Evolutionary conservation across 37 sponge, comb jelly and placozoan species (phyloP).

Genomic region (Spongilla lacustris): DNA sequence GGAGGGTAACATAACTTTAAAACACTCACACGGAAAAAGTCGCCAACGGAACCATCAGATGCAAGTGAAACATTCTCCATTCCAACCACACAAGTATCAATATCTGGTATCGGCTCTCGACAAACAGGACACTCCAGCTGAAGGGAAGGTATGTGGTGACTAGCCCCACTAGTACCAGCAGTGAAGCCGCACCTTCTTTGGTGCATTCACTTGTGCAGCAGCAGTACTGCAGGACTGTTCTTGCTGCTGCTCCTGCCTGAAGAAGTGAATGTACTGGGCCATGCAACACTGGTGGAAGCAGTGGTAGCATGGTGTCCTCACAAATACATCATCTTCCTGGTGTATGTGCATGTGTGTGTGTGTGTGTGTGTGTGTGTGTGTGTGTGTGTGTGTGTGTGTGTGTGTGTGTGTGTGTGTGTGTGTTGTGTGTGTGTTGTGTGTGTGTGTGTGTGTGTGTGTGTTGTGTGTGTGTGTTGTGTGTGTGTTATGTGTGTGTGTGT

Average conservation of each 20-base stretch:
- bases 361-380: too few species aligned
- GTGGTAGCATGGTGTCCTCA: constrained; percentile 72
- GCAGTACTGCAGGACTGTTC: too few species aligned
- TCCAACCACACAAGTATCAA: background rate
- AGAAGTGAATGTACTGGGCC: constrained; percentile 39
- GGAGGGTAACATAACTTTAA: background rate
- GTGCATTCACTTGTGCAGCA: too few species aligned
- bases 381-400: constrained; percentile 15
- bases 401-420: background rate
- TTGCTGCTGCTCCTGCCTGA: constrained; percentile 11
- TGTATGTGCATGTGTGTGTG: background rate
- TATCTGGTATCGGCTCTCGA: constrained; percentile 17
- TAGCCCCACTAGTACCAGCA: too few species aligned
- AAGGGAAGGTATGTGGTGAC: background rate
- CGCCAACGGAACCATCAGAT: background rate
- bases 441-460: too few species aligned
- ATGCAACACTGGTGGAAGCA: constrained; percentile 72
- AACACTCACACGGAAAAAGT: too few species aligned
- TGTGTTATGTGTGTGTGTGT: too few species aligned
- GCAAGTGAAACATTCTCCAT: background rate
- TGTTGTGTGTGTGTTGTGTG: too few species aligned
- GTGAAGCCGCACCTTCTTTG: too few species aligned
- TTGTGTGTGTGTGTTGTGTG: too few species aligned
- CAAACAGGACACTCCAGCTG: constrained; percentile 73
- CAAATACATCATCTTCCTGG: constrained; percentile 60